Evolutionary conservation across 2,113 vertebrate species (phyloP).

Genomic region (Numida meleagris): DNA sequence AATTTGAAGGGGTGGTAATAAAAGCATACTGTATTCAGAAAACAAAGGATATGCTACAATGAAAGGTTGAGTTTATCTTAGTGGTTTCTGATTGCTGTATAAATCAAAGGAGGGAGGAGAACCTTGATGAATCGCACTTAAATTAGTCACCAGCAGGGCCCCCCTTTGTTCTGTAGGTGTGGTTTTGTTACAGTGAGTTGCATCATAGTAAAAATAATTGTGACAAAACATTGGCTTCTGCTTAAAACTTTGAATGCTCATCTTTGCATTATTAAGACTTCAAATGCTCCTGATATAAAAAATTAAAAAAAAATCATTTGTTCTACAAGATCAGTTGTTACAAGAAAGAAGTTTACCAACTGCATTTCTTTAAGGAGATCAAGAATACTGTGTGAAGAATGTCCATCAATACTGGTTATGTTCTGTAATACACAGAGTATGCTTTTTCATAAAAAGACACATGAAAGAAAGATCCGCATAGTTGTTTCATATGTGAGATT

Average conservation of each 20-base stretch:
- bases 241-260: background rate
- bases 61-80: constrained; percentile 24
- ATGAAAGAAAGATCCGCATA: background rate
- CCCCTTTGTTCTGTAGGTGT: background rate
- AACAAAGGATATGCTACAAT: background rate
- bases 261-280: background rate
- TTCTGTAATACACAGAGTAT: background rate
- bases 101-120: constrained; percentile 24
- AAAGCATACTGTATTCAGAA: constrained; percentile 9
- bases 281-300: background rate
- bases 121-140: background rate
- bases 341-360: background rate
- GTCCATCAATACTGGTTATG: background rate
- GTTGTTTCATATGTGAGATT: background rate
- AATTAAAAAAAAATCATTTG: background rate
- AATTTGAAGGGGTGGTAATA: background rate
- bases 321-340: background rate
- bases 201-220: background rate
- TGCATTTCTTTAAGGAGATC: background rate
- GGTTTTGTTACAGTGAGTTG: background rate
- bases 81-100: constrained; percentile 39
- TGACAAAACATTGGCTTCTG: background rate
- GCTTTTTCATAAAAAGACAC: background rate
- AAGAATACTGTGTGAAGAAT: background rate
- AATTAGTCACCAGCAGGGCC: background rate